phyloP scores from a whole-genome alignment of 2,888 invertebrate species.

The Digitonthophagus gazella region DNA sequence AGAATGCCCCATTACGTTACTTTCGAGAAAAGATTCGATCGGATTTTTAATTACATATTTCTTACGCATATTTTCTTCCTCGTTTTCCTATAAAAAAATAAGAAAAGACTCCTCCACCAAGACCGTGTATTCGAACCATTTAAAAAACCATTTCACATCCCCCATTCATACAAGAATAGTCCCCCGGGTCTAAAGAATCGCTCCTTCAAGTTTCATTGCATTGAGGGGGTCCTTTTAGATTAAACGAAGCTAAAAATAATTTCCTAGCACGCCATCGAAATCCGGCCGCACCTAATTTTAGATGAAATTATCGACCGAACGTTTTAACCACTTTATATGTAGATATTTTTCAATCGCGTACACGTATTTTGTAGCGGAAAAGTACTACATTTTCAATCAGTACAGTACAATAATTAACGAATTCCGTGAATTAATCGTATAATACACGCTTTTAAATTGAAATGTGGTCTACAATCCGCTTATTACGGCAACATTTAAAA shows the following conservation, averaged over 20 bases:
- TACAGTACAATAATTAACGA: no score
- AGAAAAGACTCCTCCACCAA: constrained; percentile 7
- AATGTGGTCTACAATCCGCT: neutral
- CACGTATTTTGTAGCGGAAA: no score
- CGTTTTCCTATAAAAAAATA: neutral
- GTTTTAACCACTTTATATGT: neutral
- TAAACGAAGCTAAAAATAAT: constrained; percentile 15
- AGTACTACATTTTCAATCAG: no score
- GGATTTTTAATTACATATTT: neutral
- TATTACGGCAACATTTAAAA: neutral
- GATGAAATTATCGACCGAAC: neutral
- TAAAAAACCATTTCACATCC: constrained; percentile 14
- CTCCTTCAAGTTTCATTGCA: constrained; percentile 16
- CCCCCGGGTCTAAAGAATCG: constrained; percentile 8
- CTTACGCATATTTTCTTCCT: neutral
- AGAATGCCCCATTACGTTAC: constrained; percentile 1
- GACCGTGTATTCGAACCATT: constrained; percentile 10
- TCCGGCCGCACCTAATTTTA: constrained; percentile 5
- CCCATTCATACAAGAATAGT: constrained; percentile 17
- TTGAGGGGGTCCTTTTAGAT: constrained; percentile 4
- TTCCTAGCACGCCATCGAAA: constrained; percentile 2
- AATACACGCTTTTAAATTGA: neutral
- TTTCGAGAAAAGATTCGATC: neutral
- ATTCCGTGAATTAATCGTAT: neutral
- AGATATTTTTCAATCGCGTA: no score